Evolutionary conservation across 2,888 invertebrate genomes (phyloP), one percentile per base, ranked within the genome.

Genomic region (Gisinianus flammeolus): DNA sequence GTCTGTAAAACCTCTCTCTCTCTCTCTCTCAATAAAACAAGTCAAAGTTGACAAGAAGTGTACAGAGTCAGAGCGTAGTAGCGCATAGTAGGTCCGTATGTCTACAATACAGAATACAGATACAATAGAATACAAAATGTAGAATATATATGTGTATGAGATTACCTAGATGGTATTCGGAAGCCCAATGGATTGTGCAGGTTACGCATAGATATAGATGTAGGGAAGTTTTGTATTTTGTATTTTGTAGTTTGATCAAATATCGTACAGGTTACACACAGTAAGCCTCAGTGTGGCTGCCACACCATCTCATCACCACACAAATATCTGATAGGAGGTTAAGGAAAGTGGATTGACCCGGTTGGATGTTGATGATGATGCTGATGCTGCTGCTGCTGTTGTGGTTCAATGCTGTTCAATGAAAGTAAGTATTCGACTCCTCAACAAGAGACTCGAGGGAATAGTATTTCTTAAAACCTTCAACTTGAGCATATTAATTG

Each of bases 311-410:
- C 44, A 44, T 44, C 44, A 44, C 44, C 44, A 44, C 44, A 44
- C 44, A 19, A 44, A 44, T n/a, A n/a, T n/a, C n/a, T 69, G 64
- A 31, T 33, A 69, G 44, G 44, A 69, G 69, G 69, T 69, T 69
- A 77, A 82, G 78, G 79, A 81, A 82, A 82, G 82, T 82, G 80
- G 82, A 81, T 82, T 82, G 82, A 81, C 82, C 82, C 81, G 82
- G 79, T 82, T 82, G 44, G 19, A 44, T 44, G n/a, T n/a, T n/a
- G n/a, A n/a, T n/a, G n/a, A n/a, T 19, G 19, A 44, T 44, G 44
- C 44, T 12, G 12, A 44, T 44, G 44, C 16, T 44, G 44, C 19
- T 44, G 44, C 16, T 44, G 44, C 12, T 16, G 12, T 12, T 44
- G 44, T 16, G 44, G 19, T 44, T 12, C 12, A 44, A 19, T 12